Evolutionary conservation across 2,888 invertebrate genomes (phyloP).

Genomic region (Melanophora roralis): DNA sequence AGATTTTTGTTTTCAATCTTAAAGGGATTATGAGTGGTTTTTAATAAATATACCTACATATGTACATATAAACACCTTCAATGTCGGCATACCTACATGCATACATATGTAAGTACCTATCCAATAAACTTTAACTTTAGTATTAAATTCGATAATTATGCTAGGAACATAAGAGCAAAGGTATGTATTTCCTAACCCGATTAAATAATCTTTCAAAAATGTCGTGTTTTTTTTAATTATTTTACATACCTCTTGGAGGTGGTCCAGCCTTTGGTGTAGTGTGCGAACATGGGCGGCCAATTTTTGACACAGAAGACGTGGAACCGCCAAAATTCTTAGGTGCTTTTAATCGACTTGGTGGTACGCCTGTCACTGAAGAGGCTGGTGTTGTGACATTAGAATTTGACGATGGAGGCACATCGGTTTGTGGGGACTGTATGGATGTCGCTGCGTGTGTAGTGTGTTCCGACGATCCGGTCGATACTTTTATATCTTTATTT

Average conservation of each 20-base stretch:
- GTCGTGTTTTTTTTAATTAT: not conserved
- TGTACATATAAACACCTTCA: too few species aligned
- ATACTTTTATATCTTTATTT: slow-evolving; percentile 17
- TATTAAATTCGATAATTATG: too few species aligned
- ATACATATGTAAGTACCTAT: too few species aligned
- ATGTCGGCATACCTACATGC: too few species aligned
- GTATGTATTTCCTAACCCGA: too few species aligned
- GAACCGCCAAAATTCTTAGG: slow-evolving; percentile 69
- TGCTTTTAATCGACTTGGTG: slow-evolving; percentile 67
- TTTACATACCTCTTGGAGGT: slow-evolving; percentile 72
- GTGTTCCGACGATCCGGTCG: not conserved
- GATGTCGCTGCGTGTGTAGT: slow-evolving; percentile 25
- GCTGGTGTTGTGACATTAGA: slow-evolving; percentile 70
- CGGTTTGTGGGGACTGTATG: slow-evolving; percentile 20
- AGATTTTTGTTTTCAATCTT: not conserved
- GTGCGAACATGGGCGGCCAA: slow-evolving; percentile 72
- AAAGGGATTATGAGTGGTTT: too few species aligned
- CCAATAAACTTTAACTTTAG: too few species aligned
- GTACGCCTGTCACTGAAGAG: slow-evolving; percentile 68
- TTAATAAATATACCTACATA: too few species aligned
- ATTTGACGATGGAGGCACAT: slow-evolving; percentile 35
- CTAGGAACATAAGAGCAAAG: too few species aligned
- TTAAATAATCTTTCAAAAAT: too few species aligned
- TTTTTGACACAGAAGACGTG: slow-evolving; percentile 70
- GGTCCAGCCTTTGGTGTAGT: slow-evolving; percentile 72